These are phyloP conservation scores for Pandemis cinnamomeana DNA, from an alignment of 2,888 invertebrate genomes.

Conservation along the genomic window DNA sequence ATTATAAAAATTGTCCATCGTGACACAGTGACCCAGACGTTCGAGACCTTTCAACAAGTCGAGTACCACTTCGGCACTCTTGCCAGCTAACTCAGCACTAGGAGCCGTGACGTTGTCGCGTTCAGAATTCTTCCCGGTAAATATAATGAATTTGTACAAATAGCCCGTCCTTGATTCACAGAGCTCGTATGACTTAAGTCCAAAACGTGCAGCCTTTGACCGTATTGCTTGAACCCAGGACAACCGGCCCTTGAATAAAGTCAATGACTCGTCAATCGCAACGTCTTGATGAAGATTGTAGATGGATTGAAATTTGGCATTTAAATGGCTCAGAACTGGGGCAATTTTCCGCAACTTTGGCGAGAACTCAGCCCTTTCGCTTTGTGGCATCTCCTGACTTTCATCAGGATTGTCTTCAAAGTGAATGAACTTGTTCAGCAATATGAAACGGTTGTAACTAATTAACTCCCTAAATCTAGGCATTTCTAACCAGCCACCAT, in stretches of 20 bases:
- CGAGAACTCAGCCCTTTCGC: conserved; percentile 28
- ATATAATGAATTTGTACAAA: conserved; percentile 30
- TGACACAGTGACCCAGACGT: conserved; percentile 38
- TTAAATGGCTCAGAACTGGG: conserved; percentile 4
- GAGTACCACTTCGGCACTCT: conserved; percentile 35
- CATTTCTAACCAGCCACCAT: conserved; percentile 36
- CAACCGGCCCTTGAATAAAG: conserved; percentile 36
- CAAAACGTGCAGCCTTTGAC: conserved; percentile 46
- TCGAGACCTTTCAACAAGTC: conserved; percentile 28
- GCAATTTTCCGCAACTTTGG: conserved; percentile 41
- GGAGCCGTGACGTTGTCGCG: background rate
- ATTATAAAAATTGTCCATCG: conserved; percentile 46
- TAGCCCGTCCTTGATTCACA: conserved; percentile 35
- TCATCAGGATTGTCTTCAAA: conserved; percentile 41
- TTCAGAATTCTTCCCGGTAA: conserved; percentile 26
- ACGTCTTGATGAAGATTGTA: conserved; percentile 24
- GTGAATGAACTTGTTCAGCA: conserved; percentile 46
- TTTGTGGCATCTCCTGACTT: conserved; percentile 16
- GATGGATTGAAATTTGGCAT: conserved; percentile 8
- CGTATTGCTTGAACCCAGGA: conserved; percentile 36
- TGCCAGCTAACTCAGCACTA: conserved; percentile 2
- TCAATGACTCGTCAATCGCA: conserved; percentile 35
- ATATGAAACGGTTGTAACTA: conserved; percentile 42
- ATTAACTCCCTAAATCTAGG: conserved; percentile 41
- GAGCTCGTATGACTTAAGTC: conserved; percentile 36